Percentiles rank a stretch among this genome's conserved stretches.
Evolutionary conservation across 2,888 invertebrate genomes (phyloP).

Genomic region (Andrena minutula): DNA sequence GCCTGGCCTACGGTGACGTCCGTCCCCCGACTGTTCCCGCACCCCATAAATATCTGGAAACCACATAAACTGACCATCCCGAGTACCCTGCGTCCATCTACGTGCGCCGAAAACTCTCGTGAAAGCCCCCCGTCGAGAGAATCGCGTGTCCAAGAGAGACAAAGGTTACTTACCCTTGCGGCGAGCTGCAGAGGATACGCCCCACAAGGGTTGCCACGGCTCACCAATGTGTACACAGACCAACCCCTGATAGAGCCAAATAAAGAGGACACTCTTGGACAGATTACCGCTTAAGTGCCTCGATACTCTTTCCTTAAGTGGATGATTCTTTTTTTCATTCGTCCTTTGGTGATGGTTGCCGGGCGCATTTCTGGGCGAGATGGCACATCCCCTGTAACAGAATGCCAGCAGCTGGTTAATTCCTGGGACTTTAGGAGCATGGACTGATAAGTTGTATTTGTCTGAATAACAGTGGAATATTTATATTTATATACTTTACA

Average conservation of each 20-base stretch:
- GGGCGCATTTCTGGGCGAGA: background rate
- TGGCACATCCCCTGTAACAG: constrained; percentile 1
- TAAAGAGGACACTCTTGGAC: constrained; percentile 69
- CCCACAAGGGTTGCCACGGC: constrained; percentile 60
- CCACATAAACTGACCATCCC: constrained; percentile 76
- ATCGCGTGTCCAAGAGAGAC: constrained; percentile 52
- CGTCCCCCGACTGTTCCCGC: constrained; percentile 44
- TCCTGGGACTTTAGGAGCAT: background rate
- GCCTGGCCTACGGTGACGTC: constrained; percentile 24
- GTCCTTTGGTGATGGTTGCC: background rate
- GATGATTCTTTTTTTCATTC: constrained; percentile 55
- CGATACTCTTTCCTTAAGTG: constrained; percentile 72
- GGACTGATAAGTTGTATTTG: background rate
- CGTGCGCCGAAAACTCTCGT: constrained; percentile 48
- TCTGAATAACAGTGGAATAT: background rate
- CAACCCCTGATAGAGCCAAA: constrained; percentile 61
- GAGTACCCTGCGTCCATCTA: constrained; percentile 59
- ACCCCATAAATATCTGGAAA: constrained; percentile 74
- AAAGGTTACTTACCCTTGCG: constrained; percentile 69
- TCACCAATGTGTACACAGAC: constrained; percentile 61
- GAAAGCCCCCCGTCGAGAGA: constrained; percentile 54
- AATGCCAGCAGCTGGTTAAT: background rate
- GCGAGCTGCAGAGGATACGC: constrained; percentile 67
- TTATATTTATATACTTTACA: background rate
- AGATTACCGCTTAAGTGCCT: constrained; percentile 76